phyloP scores from a whole-genome alignment of 2,113 vertebrate genomes.

The Drymodes brunneopygia region DNA sequence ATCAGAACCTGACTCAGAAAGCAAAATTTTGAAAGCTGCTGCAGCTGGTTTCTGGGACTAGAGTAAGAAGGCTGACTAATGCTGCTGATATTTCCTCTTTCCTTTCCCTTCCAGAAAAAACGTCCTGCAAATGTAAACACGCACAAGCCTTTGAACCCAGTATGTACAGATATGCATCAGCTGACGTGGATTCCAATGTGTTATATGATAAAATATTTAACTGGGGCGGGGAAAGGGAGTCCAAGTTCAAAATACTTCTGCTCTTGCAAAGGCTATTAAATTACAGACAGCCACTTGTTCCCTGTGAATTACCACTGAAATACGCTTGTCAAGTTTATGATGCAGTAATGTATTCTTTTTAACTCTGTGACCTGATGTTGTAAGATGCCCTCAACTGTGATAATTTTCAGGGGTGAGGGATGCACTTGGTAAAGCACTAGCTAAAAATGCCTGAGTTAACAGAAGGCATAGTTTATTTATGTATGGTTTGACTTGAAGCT shows the following conservation, averaged over 20 bases:
- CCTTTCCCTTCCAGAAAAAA: conserved; percentile 18
- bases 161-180: conserved; percentile 30
- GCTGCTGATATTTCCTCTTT: conserved; percentile 9
- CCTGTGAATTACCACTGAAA: neutral
- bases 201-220: conserved; percentile 43
- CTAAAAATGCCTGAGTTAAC: neutral
- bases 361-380: neutral
- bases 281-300: conserved; percentile 27
- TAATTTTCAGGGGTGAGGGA: neutral
- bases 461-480: neutral
- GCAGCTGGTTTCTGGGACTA: neutral
- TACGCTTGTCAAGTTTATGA: neutral
- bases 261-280: conserved; percentile 24
- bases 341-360: neutral
- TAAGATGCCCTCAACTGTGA: neutral
- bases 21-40: neutral
- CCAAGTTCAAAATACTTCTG: conserved; percentile 44
- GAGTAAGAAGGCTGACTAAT: conserved; percentile 19
- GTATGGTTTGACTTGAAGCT: neutral
- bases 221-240: conserved; percentile 26
- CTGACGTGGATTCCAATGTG: neutral
- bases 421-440: neutral
- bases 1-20: conserved; percentile 45
- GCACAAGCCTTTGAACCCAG: conserved; percentile 50
- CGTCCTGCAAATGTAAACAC: neutral